Evolutionary conservation across 2,888 invertebrate genomes (phyloP), one percentile per base, ranked within the genome.

Genomic region (Odontomyia ornata): DNA sequence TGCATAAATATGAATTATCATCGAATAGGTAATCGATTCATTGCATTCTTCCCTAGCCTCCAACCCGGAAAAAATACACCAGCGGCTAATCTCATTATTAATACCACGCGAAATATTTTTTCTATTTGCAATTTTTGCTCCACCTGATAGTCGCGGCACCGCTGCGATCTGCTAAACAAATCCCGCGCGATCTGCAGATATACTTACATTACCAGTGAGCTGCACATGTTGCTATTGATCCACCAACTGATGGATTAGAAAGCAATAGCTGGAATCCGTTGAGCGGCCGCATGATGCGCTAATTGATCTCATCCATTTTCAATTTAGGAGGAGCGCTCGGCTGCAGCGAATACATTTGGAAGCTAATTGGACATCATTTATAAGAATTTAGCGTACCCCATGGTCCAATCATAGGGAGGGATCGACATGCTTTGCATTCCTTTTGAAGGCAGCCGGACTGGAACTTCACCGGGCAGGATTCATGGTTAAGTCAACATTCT

Each of bases 291-390:
- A 36, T 15, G 23, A 65, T n/a, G 47, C 28, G 71, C 25, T 47
- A 71, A 71, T 71, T 52, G 71, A 71, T 71, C 27, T 15, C 71
- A 47, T 71, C 52, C 47, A 47, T 71, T 71, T 65, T 30, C 65
- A 25, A 25, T 23, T 18, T 15, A n/a, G 21, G 9, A 36, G 65
- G 21, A 30, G 23, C 9, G 15, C 15, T 15, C 15, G 52, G 15
- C 4, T 18, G 4, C 7, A 27, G n/a, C 15, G 60, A 28, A 9
- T 65, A 3, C 21, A 21, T 65, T 65, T 65, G 13, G 28, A 5
- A 18, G 71, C 52, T 71, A 47, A 71, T 71, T 71, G 52, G 25
- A 13, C 52, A 71, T 52, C 47, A 52, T 71, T 71, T 47, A 71
- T 47, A n/a, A 52, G 47, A 71, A 52, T 46, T 71, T 30, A 65